A percentile compares a stretch with the other conserved stretches of the same genome.
Evolutionary conservation across 2,113 vertebrate genomes (phyloP).

Genomic region (Scophthalmus maximus): DNA sequence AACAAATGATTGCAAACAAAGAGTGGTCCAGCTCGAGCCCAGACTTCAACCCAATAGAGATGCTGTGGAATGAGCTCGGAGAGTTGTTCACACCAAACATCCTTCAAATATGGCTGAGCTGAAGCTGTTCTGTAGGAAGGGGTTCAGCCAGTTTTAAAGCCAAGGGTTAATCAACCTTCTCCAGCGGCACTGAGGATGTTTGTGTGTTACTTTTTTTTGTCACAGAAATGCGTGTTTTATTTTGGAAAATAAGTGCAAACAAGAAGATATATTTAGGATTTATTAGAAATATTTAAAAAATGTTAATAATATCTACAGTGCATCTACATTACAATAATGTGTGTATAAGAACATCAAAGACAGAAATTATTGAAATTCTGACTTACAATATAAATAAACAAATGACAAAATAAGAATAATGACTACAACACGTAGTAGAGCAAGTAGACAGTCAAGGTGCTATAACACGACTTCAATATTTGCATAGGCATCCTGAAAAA

Average conservation of each 20-base stretch:
- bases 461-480: constrained; percentile 23
- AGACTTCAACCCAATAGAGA: no score
- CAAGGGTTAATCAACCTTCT: no score
- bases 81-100: no score
- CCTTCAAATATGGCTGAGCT: no score
- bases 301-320: constrained; percentile 60
- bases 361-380: constrained; percentile 19
- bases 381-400: constrained; percentile 13
- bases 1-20: no score
- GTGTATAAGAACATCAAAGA: constrained; percentile 32
- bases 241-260: not conserved
- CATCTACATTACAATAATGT: constrained; percentile 52
- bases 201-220: no score
- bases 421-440: no score
- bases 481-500: constrained; percentile 58
- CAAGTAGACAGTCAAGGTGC: not conserved
- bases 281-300: constrained; percentile 50
- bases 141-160: no score
- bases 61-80: no score
- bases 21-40: no score
- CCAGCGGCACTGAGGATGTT: not conserved
- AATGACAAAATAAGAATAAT: no score
- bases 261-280: constrained; percentile 23
- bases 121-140: no score
- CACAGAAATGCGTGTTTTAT: not conserved